Conservation (phyloP, 2,113 vertebrate species). For the Taxidea taxus region DNA sequence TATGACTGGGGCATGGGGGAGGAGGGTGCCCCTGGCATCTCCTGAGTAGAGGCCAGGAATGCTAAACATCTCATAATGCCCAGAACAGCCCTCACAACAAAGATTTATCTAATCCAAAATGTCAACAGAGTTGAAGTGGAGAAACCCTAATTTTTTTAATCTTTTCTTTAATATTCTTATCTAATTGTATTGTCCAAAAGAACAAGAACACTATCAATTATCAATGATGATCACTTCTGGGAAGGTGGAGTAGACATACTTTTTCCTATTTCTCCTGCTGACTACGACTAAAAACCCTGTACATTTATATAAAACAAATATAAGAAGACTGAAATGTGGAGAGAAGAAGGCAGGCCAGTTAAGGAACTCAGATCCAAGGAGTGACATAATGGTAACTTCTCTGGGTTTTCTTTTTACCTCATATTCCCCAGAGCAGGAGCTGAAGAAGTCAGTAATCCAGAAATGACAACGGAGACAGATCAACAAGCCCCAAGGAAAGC, state of each 20-base stretch:
- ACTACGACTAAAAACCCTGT: background rate
- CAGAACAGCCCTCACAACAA: background rate
- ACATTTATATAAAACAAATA: background rate
- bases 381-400: background rate
- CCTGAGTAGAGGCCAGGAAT: background rate
- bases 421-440: background rate
- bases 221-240: background rate
- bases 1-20: background rate
- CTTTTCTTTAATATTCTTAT: background rate
- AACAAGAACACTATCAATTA: background rate
- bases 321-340: background rate
- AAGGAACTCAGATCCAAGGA: background rate
- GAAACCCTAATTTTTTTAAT: background rate
- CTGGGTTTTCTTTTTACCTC: background rate
- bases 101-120: background rate
- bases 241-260: background rate
- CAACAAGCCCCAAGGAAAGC: background rate
- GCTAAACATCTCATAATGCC: background rate
- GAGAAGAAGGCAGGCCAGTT: background rate
- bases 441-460: background rate
- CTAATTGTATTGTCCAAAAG: background rate
- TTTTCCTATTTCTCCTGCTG: background rate
- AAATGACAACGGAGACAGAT: background rate
- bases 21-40: background rate
- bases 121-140: background rate